These are phyloP conservation scores for Thaumatotibia leucotreta DNA, from an alignment of 1,140 invertebrate genomes.

Conservation along the genomic window DNA sequence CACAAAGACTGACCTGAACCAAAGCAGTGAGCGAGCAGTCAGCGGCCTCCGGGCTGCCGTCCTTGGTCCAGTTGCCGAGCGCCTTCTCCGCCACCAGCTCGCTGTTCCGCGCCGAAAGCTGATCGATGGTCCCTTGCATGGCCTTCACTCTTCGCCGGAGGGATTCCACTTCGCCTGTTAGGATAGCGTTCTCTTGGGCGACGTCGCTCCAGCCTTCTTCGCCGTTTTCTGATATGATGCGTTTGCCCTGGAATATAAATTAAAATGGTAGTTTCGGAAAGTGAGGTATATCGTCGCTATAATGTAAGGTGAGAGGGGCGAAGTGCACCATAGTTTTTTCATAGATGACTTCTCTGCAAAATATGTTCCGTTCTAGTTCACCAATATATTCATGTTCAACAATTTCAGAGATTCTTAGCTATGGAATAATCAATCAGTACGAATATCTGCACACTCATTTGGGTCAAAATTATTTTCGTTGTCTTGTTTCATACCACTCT, in stretches of 20 bases:
- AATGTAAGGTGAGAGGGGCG: no score
- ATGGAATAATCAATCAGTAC: no score
- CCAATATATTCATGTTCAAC: no score
- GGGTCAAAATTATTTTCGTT: no score
- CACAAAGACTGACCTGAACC: constrained; percentile 43
- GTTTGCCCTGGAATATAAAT: constrained; percentile 83
- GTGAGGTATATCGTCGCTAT: no score
- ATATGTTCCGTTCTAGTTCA: no score
- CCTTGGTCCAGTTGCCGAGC: constrained; percentile 80
- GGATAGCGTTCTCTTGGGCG: constrained; percentile 96
- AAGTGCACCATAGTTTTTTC: no score
- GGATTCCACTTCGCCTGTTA: constrained; percentile 92
- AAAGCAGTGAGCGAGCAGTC: constrained; percentile 59
- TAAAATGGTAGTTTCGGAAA: no score
- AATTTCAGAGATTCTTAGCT: no score
- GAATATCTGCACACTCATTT: no score
- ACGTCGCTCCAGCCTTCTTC: constrained; percentile 93
- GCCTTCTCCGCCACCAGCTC: constrained; percentile 89
- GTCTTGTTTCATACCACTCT: no score
- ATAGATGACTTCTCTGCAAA: no score
- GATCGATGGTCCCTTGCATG: constrained; percentile 95
- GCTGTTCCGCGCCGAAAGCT: constrained; percentile 88
- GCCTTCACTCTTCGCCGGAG: constrained; percentile 93
- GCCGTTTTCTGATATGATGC: constrained; percentile 91
- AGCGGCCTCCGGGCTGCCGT: constrained; percentile 59